These are phyloP conservation scores for Dasypus novemcinctus DNA, from an alignment of 2,113 vertebrate genomes.

Conservation along the genomic window DNA sequence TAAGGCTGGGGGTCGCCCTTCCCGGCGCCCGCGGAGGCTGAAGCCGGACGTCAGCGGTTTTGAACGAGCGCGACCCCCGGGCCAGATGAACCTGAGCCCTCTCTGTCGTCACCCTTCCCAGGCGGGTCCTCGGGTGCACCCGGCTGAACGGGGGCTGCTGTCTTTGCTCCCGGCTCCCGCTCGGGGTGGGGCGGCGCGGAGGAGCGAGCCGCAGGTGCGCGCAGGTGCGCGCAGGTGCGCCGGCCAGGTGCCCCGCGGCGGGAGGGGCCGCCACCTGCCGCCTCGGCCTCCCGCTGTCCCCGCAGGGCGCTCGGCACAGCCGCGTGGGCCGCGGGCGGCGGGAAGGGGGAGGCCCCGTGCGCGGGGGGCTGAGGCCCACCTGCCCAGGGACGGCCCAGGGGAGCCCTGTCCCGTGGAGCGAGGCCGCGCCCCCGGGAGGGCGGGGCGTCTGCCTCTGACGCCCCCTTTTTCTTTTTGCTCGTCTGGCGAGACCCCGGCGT, in stretches of 20 bases:
- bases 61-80: accelerated
- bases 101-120: accelerated
- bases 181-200: not conserved
- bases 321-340: not conserved
- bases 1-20: not conserved
- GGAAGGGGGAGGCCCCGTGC: no score
- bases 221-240: not conserved
- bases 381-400: no score
- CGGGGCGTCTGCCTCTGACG: not conserved
- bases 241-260: not conserved
- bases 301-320: not conserved
- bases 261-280: not conserved
- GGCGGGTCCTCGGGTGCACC: no score
- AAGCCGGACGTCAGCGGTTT: not conserved
- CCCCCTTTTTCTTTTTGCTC: not conserved
- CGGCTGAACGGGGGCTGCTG: not conserved
- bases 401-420: not conserved
- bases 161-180: not conserved
- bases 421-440: no score
- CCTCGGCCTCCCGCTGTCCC: not conserved
- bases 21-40: accelerated
- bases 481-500: accelerated
- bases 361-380: no score
- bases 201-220: accelerated
- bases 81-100: accelerated